phyloP scores from a whole-genome alignment of 1,140 invertebrate genomes.

The Cotesia vestalis region DNA sequence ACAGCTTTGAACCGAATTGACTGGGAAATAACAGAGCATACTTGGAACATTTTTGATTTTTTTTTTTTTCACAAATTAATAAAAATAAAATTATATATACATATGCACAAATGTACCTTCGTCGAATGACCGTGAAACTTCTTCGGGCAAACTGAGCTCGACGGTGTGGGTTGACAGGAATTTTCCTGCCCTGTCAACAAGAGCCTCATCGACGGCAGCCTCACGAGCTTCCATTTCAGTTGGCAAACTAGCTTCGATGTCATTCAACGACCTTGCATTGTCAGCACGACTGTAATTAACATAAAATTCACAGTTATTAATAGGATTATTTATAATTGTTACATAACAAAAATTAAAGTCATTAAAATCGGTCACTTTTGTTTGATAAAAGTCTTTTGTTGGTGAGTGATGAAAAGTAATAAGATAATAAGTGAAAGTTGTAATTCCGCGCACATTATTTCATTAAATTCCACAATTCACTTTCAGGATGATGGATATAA shows the following conservation, averaged over 20 bases:
- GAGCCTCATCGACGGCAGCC: slow-evolving; percentile 77
- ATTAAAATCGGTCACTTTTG: too few species aligned
- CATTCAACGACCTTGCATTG: slow-evolving; percentile 66
- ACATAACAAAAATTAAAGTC: not conserved
- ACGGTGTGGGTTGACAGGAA: slow-evolving; percentile 82
- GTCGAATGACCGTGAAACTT: slow-evolving; percentile 67
- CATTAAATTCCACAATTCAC: not conserved
- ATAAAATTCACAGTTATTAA: slow-evolving; percentile 1
- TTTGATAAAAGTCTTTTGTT: too few species aligned
- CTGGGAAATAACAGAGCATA: too few species aligned
- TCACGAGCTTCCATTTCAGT: slow-evolving; percentile 76
- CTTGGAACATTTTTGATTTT: slow-evolving; percentile 5
- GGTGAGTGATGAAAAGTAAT: too few species aligned
- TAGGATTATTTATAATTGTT: not conserved
- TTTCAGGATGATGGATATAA: slow-evolving; percentile 1
- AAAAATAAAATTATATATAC: too few species aligned
- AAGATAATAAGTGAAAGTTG: not conserved
- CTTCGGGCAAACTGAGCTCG: slow-evolving; percentile 79
- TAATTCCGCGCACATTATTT: not conserved
- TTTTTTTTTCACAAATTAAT: not conserved
- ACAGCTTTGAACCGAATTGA: too few species aligned
- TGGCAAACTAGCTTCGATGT: slow-evolving; percentile 69
- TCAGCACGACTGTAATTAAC: slow-evolving; percentile 59
- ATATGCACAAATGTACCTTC: slow-evolving; percentile 60
- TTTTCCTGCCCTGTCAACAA: slow-evolving; percentile 76